These are phyloP conservation scores for Astropecten irregularis DNA, from an alignment of 53 echinoderm and acorn worm genomes.

Conservation along the genomic window DNA sequence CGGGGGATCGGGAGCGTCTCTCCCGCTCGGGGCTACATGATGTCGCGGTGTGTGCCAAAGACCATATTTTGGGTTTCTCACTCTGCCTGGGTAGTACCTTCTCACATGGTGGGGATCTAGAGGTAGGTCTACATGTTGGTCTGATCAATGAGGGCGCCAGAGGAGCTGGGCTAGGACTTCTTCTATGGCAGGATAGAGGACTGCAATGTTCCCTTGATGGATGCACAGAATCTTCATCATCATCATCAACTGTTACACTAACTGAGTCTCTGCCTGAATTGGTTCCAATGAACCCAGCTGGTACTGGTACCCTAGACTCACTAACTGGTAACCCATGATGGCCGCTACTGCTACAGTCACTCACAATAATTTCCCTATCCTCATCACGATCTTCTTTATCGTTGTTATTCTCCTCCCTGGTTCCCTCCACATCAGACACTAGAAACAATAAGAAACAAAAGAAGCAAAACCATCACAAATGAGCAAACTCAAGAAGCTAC, in stretches of 20 bases:
- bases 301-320: slow-evolving; percentile 23
- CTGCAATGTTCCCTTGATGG: slow-evolving; percentile 20
- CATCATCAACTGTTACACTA: background rate
- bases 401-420: slow-evolving; percentile 59
- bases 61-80: slow-evolving; percentile 98
- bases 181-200: slow-evolving; percentile 27
- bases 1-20: slow-evolving; percentile 34
- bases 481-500: too few relatives aligned
- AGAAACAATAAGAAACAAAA: background rate
- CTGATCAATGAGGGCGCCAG: slow-evolving; percentile 33
- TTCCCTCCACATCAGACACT: slow-evolving; percentile 44
- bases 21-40: slow-evolving; percentile 66
- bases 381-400: slow-evolving; percentile 58
- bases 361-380: slow-evolving; percentile 45
- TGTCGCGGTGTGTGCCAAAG: slow-evolving; percentile 92
- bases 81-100: slow-evolving; percentile 24
- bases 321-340: slow-evolving; percentile 3
- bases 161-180: slow-evolving; percentile 52
- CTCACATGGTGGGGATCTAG: slow-evolving; percentile 43
- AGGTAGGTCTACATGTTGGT: slow-evolving; percentile 42
- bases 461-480: background rate
- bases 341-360: slow-evolving; percentile 33
- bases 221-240: background rate
- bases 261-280: slow-evolving; percentile 13
- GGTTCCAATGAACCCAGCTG: slow-evolving; percentile 10